A percentile compares a stretch with the other conserved stretches of the same genome.
These are phyloP conservation scores for Leptodactylus fallax DNA, from an alignment of 2,797 vertebrate genomes.

Conservation along the genomic window DNA sequence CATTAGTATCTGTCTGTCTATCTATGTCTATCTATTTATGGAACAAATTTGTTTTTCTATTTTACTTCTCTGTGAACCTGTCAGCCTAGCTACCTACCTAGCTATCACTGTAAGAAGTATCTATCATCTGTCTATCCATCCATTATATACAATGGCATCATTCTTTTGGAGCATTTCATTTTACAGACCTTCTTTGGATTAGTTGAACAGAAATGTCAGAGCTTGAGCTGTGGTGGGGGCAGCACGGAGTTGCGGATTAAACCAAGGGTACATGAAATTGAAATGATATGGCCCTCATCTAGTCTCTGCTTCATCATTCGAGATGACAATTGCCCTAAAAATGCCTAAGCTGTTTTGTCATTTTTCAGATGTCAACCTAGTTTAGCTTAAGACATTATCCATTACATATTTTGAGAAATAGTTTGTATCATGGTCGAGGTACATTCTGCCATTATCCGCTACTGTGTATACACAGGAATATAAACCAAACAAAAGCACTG, in stretches of 20 bases:
- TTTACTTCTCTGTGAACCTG: not conserved
- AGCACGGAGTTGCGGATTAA: not conserved
- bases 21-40: no score
- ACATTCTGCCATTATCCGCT: slow-evolving; percentile 33
- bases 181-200: not conserved
- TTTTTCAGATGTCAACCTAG: slow-evolving; percentile 20
- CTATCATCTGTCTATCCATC: not conserved
- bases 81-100: not conserved
- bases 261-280: slow-evolving; percentile 24
- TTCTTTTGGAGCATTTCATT: not conserved
- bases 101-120: not conserved
- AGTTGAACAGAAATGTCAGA: not conserved
- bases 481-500: slow-evolving; percentile 27
- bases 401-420: slow-evolving; percentile 1
- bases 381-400: slow-evolving; percentile 35
- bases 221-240: not conserved
- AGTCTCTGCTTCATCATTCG: not conserved
- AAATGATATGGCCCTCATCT: slow-evolving; percentile 23
- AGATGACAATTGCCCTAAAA: slow-evolving; percentile 38
- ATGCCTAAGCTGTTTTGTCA: slow-evolving; percentile 31
- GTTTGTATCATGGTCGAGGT: slow-evolving; percentile 38
- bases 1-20: no score
- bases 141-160: not conserved
- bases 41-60: no score
- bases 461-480: slow-evolving; percentile 32